Percentiles rank a stretch among this genome's conserved stretches.
Conservation (phyloP, 2,888 invertebrate species). For the Eristalis intricaria region DNA sequence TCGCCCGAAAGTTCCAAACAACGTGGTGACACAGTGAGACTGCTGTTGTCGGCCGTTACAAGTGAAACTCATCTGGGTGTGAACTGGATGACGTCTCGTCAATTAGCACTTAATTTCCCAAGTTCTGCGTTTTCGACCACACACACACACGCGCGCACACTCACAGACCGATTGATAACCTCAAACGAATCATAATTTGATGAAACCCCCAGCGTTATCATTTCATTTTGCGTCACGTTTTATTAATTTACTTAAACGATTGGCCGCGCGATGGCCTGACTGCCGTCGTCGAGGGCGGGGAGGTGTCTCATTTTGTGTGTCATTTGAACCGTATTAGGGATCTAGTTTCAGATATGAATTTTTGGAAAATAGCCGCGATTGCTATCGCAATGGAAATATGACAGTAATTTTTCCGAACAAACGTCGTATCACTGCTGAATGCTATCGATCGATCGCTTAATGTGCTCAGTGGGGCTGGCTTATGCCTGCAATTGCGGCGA, state of each 20-base stretch:
- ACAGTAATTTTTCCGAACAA: conserved; percentile 11
- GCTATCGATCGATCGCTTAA: conserved; percentile 6
- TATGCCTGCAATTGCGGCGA: conserved; percentile 8
- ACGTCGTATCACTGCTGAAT: conserved; percentile 2
- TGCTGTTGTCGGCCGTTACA: background rate
- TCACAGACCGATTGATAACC: background rate
- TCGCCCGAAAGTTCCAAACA: background rate
- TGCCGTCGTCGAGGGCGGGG: background rate
- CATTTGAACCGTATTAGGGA: background rate
- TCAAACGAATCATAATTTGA: conserved; percentile 19
- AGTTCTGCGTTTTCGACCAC: background rate
- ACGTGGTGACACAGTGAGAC: background rate
- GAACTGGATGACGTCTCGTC: background rate
- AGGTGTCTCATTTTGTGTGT: background rate
- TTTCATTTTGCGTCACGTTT: conserved; percentile 11
- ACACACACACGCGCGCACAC: background rate
- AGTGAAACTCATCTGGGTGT: background rate
- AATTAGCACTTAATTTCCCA: background rate
- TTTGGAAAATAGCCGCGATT: background rate
- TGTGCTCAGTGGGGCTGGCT: background rate
- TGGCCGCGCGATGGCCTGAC: background rate
- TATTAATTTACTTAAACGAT: conserved; percentile 26
- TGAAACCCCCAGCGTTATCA: background rate
- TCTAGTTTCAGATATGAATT: background rate
- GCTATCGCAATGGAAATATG: background rate